These are phyloP conservation scores for Octodon degus DNA, from an alignment of 2,113 vertebrate genomes.

Conservation along the genomic window DNA sequence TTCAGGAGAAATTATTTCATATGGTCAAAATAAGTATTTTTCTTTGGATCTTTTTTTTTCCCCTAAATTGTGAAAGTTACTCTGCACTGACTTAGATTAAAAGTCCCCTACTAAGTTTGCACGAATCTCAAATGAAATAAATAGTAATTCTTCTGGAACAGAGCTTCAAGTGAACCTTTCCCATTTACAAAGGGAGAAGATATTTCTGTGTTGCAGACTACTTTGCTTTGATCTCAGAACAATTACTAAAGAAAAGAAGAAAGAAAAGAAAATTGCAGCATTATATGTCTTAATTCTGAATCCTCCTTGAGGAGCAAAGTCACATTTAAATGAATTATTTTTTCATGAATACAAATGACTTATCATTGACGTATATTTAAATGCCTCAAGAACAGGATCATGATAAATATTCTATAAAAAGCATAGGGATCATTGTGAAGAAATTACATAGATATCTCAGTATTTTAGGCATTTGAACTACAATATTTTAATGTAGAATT, in stretches of 20 bases:
- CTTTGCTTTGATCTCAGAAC: constrained; percentile 13
- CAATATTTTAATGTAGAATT: constrained; percentile 60
- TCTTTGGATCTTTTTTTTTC: neutral
- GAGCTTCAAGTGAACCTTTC: neutral
- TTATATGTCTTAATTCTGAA: neutral
- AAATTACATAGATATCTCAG: constrained; percentile 35
- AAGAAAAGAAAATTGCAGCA: neutral
- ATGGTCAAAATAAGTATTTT: neutral
- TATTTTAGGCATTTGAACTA: constrained; percentile 53
- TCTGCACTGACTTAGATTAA: neutral
- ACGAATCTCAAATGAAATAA: neutral
- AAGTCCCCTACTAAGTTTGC: neutral
- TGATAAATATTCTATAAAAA: constrained; percentile 7
- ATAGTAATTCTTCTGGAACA: neutral
- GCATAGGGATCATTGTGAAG: neutral
- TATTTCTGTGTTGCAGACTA: neutral
- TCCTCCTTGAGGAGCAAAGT: neutral
- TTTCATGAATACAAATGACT: neutral
- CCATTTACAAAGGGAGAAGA: neutral
- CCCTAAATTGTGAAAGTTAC: neutral
- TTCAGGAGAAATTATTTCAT: neutral
- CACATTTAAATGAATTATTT: neutral
- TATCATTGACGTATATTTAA: neutral
- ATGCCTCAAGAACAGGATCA: neutral
- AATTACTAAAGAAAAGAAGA: neutral